Conservation (phyloP, 2,113 vertebrate species). For the Trochalopteron elliotii region DNA sequence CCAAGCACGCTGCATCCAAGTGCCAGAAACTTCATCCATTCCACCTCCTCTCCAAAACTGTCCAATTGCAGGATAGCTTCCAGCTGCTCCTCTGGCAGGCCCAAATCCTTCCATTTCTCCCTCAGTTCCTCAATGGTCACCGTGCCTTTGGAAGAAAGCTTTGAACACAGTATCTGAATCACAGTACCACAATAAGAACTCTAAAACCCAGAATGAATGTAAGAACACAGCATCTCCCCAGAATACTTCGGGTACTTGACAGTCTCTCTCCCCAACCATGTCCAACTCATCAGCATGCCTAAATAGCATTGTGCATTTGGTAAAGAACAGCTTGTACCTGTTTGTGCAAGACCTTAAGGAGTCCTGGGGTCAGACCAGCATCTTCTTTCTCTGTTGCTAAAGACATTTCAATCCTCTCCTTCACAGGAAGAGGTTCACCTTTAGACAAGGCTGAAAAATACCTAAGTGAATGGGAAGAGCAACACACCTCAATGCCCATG, state of each 20-base stretch:
- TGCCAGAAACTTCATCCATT: conserved; percentile 88
- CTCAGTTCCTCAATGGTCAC: conserved; percentile 73
- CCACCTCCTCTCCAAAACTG: conserved; percentile 57
- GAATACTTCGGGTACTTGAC: background rate
- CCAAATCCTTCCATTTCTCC: conserved; percentile 81
- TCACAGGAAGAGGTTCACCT: conserved; percentile 85
- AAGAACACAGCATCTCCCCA: background rate
- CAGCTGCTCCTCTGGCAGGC: conserved; percentile 80
- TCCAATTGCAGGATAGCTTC: conserved; percentile 76
- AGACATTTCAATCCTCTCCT: conserved; percentile 82
- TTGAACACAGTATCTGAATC: background rate
- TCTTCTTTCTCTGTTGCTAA: conserved; percentile 74
- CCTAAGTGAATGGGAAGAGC: conserved; percentile 60
- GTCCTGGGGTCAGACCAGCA: conserved; percentile 82
- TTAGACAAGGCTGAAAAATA: conserved; percentile 87
- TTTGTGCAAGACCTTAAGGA: conserved; percentile 87
- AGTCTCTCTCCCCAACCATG: background rate
- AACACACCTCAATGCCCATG: background rate
- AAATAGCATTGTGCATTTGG: accelerated
- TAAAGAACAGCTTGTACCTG: conserved; percentile 73
- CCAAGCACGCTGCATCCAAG: conserved; percentile 85
- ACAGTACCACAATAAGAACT: background rate
- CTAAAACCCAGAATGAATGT: background rate
- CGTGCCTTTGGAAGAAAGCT: conserved; percentile 63
- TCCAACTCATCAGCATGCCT: background rate